Conservation (phyloP, 2,797 vertebrate genomes). For the Labeo calbasu region DNA sequence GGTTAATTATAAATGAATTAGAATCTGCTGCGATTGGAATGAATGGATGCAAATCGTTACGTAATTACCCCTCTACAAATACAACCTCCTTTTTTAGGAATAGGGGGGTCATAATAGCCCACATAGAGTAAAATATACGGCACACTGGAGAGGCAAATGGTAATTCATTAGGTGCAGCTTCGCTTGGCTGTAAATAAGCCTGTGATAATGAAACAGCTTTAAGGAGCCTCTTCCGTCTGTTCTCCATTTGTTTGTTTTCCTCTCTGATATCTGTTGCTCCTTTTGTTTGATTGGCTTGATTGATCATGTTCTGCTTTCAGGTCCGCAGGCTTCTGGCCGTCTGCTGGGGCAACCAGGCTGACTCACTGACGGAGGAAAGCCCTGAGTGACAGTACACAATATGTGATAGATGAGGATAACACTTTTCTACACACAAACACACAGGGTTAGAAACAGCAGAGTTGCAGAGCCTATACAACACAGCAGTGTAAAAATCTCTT, state of each 20-base stretch:
- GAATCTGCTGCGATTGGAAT: constrained; percentile 3
- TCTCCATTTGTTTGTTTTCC: constrained; percentile 30
- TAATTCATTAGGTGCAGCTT: constrained; percentile 20
- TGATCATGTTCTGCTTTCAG: constrained; percentile 13
- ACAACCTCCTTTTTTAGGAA: constrained; percentile 9
- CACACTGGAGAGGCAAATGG: constrained; percentile 17
- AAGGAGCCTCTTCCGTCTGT: constrained; percentile 29
- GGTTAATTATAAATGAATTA: constrained; percentile 20
- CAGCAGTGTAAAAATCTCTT: neutral
- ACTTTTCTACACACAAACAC: neutral
- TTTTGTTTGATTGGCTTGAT: constrained; percentile 25
- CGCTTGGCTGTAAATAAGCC: constrained; percentile 31
- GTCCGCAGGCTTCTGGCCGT: neutral
- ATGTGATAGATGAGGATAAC: constrained; percentile 5
- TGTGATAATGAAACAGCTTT: constrained; percentile 47
- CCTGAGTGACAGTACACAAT: constrained; percentile 1
- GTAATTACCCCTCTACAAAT: neutral
- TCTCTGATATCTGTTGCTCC: neutral
- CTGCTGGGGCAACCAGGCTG: neutral
- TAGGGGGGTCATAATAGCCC: constrained; percentile 34
- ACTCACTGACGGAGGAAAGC: neutral
- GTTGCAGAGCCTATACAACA: neutral
- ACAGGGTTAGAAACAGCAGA: neutral
- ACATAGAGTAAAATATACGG: neutral
- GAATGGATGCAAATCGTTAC: constrained; percentile 18